Evolutionary conservation across 23 tunicate genomes (phyloP).

Genomic region (Phallusia fumigata): DNA sequence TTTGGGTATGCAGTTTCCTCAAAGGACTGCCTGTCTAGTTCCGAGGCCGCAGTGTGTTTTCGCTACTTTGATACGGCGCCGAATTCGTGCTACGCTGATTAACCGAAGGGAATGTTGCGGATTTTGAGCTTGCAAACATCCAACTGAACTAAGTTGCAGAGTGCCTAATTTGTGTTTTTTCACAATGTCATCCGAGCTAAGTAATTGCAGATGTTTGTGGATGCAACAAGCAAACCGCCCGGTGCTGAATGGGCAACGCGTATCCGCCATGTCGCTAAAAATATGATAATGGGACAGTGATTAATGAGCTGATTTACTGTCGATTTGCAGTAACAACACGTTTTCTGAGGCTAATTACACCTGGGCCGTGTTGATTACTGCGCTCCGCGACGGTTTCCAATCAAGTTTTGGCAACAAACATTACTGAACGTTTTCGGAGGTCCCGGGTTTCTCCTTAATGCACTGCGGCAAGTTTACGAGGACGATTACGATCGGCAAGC

Average conservation of each 20-base stretch:
- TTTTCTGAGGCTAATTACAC: conserved; percentile 6
- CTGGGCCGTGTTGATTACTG: conserved; percentile 10
- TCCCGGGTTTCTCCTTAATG: conserved; percentile 5
- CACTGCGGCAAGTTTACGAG: conserved; percentile 10
- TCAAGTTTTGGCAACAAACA: conserved; percentile 30
- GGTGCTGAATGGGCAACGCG: neutral
- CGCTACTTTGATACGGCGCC: no score
- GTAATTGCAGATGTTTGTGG: no score
- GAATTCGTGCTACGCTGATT: no score
- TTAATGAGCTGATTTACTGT: neutral
- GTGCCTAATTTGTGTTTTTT: neutral
- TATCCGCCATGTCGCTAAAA: neutral
- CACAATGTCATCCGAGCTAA: neutral
- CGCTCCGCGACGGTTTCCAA: neutral
- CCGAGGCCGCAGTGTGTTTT: no score
- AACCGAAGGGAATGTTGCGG: no score
- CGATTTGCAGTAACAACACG: neutral
- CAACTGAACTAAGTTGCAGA: no score
- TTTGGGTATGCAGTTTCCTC: no score
- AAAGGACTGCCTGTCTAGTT: neutral
- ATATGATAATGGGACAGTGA: conserved; percentile 8
- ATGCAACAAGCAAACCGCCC: neutral
- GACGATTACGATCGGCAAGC: conserved; percentile 7
- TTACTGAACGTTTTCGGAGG: conserved; percentile 7
- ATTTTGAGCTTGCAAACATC: no score